phyloP scores from a whole-genome alignment of 2,888 invertebrate species.

The Lobophora halterata region DNA sequence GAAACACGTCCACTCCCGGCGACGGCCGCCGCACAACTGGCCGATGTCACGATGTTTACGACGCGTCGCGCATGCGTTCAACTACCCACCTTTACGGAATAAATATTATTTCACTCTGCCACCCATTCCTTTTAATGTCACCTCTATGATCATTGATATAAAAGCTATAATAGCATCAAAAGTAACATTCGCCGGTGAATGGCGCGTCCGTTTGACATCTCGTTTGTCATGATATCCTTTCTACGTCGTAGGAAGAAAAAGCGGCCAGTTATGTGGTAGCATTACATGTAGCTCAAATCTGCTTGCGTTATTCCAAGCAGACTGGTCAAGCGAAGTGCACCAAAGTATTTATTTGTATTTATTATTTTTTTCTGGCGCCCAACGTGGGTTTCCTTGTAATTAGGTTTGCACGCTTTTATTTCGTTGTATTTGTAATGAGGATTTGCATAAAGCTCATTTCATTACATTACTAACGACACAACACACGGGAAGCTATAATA shows the following conservation, averaged over 20 bases:
- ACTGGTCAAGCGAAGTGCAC: constrained; percentile 2
- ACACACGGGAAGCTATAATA: no score
- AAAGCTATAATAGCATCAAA: constrained; percentile 25
- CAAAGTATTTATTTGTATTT: background rate
- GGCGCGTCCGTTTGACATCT: constrained; percentile 17
- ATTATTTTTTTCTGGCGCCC: constrained; percentile 8
- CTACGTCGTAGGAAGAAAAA: constrained; percentile 26
- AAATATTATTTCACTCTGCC: constrained; percentile 27
- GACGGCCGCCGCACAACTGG: constrained; percentile 56
- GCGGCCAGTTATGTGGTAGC: constrained; percentile 20
- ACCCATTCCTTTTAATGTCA: constrained; percentile 26
- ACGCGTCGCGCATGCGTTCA: constrained; percentile 58
- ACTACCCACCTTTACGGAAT: constrained; percentile 49
- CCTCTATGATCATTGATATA: constrained; percentile 31
- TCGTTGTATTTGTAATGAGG: constrained; percentile 3
- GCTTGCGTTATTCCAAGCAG: constrained; percentile 10
- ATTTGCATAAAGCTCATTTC: no score
- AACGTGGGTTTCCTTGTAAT: constrained; percentile 9
- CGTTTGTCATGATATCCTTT: constrained; percentile 28
- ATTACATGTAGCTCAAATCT: constrained; percentile 24
- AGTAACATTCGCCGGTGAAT: constrained; percentile 5
- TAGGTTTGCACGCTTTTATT: constrained; percentile 3
- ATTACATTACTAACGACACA: no score
- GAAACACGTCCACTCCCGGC: constrained; percentile 41
- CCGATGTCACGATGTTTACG: constrained; percentile 61